These are phyloP conservation scores for Luehdorfia chinensis DNA, from an alignment of 1,140 invertebrate genomes.

Conservation along the genomic window DNA sequence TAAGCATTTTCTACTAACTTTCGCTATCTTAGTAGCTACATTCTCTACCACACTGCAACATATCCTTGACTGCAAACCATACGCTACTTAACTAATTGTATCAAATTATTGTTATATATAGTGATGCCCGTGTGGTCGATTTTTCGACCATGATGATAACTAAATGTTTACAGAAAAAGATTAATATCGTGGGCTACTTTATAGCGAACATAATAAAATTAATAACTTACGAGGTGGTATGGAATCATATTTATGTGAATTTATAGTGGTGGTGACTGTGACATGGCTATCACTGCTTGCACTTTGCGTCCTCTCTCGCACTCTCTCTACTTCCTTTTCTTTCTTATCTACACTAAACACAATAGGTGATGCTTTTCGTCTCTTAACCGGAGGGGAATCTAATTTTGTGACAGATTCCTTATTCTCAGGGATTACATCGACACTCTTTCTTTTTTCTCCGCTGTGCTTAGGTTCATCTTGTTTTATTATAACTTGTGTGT, in stretches of 20 bases:
- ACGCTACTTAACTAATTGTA: too few relatives aligned
- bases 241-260: constrained; percentile 67
- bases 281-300: constrained; percentile 62
- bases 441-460: constrained; percentile 17
- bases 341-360: constrained; percentile 71
- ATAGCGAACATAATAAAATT: background rate
- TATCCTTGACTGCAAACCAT: too few relatives aligned
- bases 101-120: too few relatives aligned
- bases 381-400: constrained; percentile 40
- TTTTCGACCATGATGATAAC: too few relatives aligned
- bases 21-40: too few relatives aligned
- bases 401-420: constrained; percentile 7
- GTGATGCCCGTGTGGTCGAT: too few relatives aligned
- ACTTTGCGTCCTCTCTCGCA: constrained; percentile 52
- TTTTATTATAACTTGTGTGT: constrained; percentile 55
- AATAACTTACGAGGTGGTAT: constrained; percentile 70
- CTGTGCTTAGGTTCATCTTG: constrained; percentile 27
- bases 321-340: constrained; percentile 35
- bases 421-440: constrained; percentile 21
- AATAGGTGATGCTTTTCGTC: constrained; percentile 74
- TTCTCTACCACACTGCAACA: too few relatives aligned
- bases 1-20: too few relatives aligned
- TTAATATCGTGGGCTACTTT: too few relatives aligned
- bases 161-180: too few relatives aligned
- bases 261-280: constrained; percentile 42